Evolutionary conservation across 2,888 invertebrate genomes (phyloP), one percentile per base, ranked within the genome.

Genomic region (Schizaphis graminum): DNA sequence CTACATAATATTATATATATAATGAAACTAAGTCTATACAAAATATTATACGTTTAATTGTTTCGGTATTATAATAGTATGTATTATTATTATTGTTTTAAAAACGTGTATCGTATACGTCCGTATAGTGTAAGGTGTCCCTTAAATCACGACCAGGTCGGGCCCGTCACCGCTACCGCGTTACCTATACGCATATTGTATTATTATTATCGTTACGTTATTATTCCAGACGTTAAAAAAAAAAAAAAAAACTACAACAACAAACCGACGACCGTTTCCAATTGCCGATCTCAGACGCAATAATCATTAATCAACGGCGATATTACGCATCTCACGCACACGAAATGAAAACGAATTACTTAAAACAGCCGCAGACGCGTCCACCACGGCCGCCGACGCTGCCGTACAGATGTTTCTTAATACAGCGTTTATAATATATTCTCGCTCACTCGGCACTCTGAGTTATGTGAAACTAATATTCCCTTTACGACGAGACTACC

Each of bases 281-380:
- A 93, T 93, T 77, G 93, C 24, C 77, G 77, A 88, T 77, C 77
- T 77, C 93, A 77, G 93, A 93, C 93, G 53, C 92, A 93, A 93
- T 89, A 77, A 93, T 93, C 93, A 93, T 93, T 77, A 93, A 93
- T 93, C 93, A 92, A 93, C 77, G 93, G 41, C 35, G 13, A 41
- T 53, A 84, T 87, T 86, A 47, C 61, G 44, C 88, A n/a, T 88
- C 49, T 24, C 57, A 87, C 61, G 85, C 91, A 53, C 35, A 61
- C 87, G 61, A 57, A 87, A 92, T n/a, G 92, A 92, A 92, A 92
- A 92, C 61, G 87, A 61, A 92, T 92, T 35, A 85, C 56, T 85
- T 57, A 56, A 56, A 57, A 85, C 53, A n/a, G 26, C 53, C 3
- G 77, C 89, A 35, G n/a, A 57, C 35, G n/a, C n/a, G 67, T 67